These are phyloP conservation scores for Acestrorhynchus altus DNA, from an alignment of 2,797 vertebrate species.

Conservation along the genomic window DNA sequence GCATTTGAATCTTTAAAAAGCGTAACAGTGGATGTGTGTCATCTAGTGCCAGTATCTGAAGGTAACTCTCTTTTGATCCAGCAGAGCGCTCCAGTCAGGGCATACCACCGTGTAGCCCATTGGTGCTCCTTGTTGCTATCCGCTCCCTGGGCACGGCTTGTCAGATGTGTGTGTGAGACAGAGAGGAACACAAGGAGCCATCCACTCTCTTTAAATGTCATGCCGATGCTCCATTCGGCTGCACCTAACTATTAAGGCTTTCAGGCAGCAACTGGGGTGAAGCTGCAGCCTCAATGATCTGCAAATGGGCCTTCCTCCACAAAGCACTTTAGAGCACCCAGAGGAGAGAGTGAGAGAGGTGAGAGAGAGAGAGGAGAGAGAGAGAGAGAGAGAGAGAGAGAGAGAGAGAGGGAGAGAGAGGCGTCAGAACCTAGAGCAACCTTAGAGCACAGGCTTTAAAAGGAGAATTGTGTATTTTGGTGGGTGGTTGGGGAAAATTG, in stretches of 20 bases:
- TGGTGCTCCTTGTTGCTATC: constrained; percentile 44
- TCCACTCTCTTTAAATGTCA: constrained; percentile 59
- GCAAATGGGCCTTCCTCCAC: constrained; percentile 74
- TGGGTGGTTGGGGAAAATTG: constrained; percentile 43
- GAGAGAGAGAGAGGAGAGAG: not conserved
- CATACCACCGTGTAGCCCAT: constrained; percentile 34
- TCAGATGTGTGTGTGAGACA: constrained; percentile 46
- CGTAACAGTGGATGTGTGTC: constrained; percentile 10
- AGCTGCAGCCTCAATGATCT: constrained; percentile 78
- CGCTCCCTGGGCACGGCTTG: constrained; percentile 43
- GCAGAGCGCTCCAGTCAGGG: constrained; percentile 18
- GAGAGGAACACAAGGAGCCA: constrained; percentile 47
- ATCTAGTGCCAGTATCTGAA: not conserved
- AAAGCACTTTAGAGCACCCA: constrained; percentile 69
- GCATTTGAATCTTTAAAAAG: not conserved
- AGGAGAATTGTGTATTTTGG: constrained; percentile 51
- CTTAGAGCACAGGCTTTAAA: constrained; percentile 48
- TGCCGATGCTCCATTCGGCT: constrained; percentile 45
- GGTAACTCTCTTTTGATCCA: too few species aligned
- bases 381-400: constrained; percentile 1
- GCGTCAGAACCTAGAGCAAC: constrained; percentile 39
- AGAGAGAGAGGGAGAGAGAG: constrained; percentile 13
- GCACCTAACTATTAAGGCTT: constrained; percentile 72
- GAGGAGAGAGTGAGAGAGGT: constrained; percentile 7
- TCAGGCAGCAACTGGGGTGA: constrained; percentile 57